A percentile compares a stretch with the other conserved stretches of the same genome.
Evolutionary conservation across 2,888 invertebrate species (phyloP).

Genomic region (Hirtodrosophila confusa): DNA sequence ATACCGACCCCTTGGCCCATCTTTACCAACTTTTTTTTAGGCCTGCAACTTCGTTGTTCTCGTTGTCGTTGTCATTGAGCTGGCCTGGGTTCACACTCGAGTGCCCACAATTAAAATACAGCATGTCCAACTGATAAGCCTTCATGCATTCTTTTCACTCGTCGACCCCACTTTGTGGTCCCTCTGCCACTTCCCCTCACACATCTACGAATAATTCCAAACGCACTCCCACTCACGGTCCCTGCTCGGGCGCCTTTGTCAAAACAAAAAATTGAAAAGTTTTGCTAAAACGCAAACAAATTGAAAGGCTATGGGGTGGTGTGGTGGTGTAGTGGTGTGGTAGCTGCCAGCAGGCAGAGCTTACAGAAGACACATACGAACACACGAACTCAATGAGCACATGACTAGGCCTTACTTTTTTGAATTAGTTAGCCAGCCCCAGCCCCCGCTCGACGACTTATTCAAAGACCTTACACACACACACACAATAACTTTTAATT

Average conservation of each 20-base stretch:
- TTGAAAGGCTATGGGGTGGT: slow-evolving; percentile 48
- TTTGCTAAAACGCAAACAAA: slow-evolving; percentile 66
- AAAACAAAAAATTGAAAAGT: slow-evolving; percentile 70
- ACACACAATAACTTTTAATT: slow-evolving; percentile 66
- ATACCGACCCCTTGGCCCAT: slow-evolving; percentile 37
- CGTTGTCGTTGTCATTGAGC: slow-evolving; percentile 37
- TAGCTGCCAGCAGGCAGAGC: slow-evolving; percentile 29
- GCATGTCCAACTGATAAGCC: slow-evolving; percentile 79
- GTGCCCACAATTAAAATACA: slow-evolving; percentile 79
- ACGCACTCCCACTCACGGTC: slow-evolving; percentile 6
- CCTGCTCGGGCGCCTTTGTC: slow-evolving; percentile 33
- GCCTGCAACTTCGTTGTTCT: slow-evolving; percentile 19
- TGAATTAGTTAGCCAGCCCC: slow-evolving; percentile 30
- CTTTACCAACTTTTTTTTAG: slow-evolving; percentile 40
- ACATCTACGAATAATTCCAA: not conserved
- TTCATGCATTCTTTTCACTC: slow-evolving; percentile 73
- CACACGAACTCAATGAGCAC: slow-evolving; percentile 34
- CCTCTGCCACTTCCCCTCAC: not conserved
- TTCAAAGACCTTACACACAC: slow-evolving; percentile 47
- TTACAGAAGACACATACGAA: slow-evolving; percentile 11
- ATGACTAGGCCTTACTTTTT: slow-evolving; percentile 50
- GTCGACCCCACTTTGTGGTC: slow-evolving; percentile 29
- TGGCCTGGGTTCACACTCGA: slow-evolving; percentile 70
- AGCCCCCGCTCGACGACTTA: slow-evolving; percentile 23
- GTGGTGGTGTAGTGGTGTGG: slow-evolving; percentile 5